Base-by-base conservation (phyloP, 2,113 vertebrate genomes). In the Rynchops niger region DNA sequence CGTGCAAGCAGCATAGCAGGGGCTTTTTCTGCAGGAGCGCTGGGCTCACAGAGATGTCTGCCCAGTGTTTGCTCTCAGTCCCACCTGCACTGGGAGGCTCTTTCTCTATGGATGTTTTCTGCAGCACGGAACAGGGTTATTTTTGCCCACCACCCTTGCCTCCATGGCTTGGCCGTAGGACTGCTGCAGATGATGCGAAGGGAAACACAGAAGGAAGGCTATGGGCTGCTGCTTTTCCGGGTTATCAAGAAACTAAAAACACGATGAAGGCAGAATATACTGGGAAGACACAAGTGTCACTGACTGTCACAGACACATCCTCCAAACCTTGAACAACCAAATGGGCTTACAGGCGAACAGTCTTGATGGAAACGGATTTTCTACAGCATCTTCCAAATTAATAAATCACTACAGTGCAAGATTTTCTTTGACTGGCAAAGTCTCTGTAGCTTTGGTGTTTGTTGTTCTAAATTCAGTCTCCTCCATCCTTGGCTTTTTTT, bases 391-490 rank as follows among this genome's bases (percentile, higher is more conserved):
- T 91, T 82, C 38, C 18, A 76, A 52, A 85, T 82, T 17, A 69
- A 36, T 32, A 82, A 67, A 89, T 69, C 36, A 34, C 38, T 23
- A 14, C 38, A 47, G 40, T 49, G 58, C 56, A 63, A 49, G 30
- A 26, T 69, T 76, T 87, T 71, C 38, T 74, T 50, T 85, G 30
- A 43, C 45, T 58, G 45, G 30, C 40, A 65, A 63, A 78, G 43
- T 53, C 21, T 82, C 66, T 73, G 30, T 82, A 77, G 81, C 27
- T 95, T 88, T 90, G 66, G 52, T 79, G 26, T 65, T 87, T 91
- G 43, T 80, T 90, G 26, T 86, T 90, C 76, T 88, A 82, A 94
- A 73, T 62, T 86, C 79, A 72, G 59, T 30, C 36, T 82, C n/a
- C 86, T 85, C 82, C 34, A 87, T n/a, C 52, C 22, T 58, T 43